Conservation (phyloP, 2,113 vertebrate species). For the Myiagra hebetior region DNA sequence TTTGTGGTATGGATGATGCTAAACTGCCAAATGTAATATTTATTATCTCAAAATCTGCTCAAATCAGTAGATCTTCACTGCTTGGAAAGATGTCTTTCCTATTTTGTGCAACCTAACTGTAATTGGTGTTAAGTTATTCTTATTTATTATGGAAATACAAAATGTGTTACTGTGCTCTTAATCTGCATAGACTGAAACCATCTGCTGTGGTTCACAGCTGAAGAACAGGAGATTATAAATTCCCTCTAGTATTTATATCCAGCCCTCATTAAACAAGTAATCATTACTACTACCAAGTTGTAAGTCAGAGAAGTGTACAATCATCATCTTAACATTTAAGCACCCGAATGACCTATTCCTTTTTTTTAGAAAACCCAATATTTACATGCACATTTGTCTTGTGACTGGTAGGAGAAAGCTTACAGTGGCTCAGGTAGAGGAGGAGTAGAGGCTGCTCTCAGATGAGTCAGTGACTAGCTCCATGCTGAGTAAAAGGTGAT, state of each 20-base stretch:
- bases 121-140: conserved; percentile 45
- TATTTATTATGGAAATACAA: conserved; percentile 47
- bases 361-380: not conserved
- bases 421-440: not conserved
- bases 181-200: conserved; percentile 39
- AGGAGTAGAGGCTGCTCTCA: not conserved
- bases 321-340: not conserved
- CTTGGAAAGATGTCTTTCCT: not conserved
- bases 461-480: not conserved
- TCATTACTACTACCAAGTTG: not conserved
- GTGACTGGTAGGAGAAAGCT: not conserved
- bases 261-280: not conserved
- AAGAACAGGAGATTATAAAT: not conserved
- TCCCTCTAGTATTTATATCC: not conserved
- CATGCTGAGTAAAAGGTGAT: not conserved
- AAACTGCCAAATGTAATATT: conserved; percentile 18
- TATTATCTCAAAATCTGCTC: conserved; percentile 9
- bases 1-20: not conserved
- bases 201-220: conserved; percentile 36
- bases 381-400: not conserved
- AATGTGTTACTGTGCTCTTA: conserved; percentile 45
- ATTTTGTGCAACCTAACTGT: not conserved
- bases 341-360: not conserved
- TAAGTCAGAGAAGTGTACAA: not conserved
- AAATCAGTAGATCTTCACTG: not conserved